Conservation (phyloP, 1,140 invertebrate species). For the Papilio glaucus region DNA sequence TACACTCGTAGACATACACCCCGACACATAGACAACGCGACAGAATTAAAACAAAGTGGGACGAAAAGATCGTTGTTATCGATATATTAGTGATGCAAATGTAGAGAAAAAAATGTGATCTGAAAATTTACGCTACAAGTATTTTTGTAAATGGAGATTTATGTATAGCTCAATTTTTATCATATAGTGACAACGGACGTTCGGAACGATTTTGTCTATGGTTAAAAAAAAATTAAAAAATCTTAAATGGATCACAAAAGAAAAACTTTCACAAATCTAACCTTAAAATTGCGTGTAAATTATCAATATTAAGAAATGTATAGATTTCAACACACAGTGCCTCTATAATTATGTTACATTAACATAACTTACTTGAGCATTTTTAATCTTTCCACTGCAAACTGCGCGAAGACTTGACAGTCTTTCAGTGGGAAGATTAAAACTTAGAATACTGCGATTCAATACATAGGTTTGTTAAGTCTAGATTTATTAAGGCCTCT, state of each 20-base stretch:
- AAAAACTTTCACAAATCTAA: constrained; percentile 28
- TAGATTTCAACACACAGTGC: constrained; percentile 83
- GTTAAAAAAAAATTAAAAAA: constrained; percentile 25
- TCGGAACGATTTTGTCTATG: constrained; percentile 30
- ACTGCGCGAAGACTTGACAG: background rate
- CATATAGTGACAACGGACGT: constrained; percentile 41
- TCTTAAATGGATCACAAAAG: constrained; percentile 28
- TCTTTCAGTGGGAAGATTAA: constrained; percentile 70
- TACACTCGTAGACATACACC: background rate
- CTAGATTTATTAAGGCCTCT: constrained; percentile 74
- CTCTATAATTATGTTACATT: constrained; percentile 84
- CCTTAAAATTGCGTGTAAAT: constrained; percentile 58
- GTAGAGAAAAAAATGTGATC: constrained; percentile 77
- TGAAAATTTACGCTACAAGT: constrained; percentile 78
- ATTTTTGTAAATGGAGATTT: constrained; percentile 81
- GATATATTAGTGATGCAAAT: constrained; percentile 54
- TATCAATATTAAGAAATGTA: constrained; percentile 55
- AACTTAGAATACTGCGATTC: constrained; percentile 69
- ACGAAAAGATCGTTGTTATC: constrained; percentile 47
- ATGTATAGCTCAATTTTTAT: constrained; percentile 80
- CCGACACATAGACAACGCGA: background rate
- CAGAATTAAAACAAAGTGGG: constrained; percentile 13
- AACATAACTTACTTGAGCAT: constrained; percentile 84
- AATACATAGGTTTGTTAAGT: constrained; percentile 75
- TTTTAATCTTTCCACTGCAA: constrained; percentile 77